Conservation (phyloP, 2,888 invertebrate species). For the Nomada flava region DNA sequence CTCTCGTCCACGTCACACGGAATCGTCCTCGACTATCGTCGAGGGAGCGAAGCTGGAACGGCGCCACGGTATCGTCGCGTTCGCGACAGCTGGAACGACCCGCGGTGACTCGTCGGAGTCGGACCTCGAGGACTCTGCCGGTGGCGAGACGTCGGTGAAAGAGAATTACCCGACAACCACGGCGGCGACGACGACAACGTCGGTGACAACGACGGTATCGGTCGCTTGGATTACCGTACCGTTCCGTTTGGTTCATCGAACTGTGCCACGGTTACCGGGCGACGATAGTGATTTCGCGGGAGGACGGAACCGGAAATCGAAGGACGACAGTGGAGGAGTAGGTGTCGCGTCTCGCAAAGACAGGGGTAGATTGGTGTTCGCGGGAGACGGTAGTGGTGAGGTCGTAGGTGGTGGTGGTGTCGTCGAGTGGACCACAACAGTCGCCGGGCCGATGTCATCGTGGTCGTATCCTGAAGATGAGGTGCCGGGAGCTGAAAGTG, state of each 20-base stretch:
- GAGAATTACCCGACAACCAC: conserved; percentile 40
- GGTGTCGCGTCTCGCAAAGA: conserved; percentile 48
- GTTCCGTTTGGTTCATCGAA: conserved; percentile 35
- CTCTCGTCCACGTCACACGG: conserved; percentile 30
- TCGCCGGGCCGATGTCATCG: conserved; percentile 82
- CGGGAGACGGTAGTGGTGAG: conserved; percentile 64
- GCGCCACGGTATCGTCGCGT: conserved; percentile 16
- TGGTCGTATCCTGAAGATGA: conserved; percentile 77
- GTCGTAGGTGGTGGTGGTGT: conserved; percentile 68
- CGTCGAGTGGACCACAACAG: conserved; percentile 77
- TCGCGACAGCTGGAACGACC: conserved; percentile 12
- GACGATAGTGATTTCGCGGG: conserved; percentile 14
- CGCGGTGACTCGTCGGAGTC: conserved; percentile 15
- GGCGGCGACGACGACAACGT: conserved; percentile 34
- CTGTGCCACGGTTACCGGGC: conserved; percentile 38
- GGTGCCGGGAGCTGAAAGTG: conserved; percentile 78
- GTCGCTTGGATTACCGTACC: conserved; percentile 39
- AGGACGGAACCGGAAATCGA: conserved; percentile 23
- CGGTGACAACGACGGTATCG: conserved; percentile 50
- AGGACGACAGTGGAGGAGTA: conserved; percentile 34
- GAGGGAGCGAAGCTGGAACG: conserved; percentile 11
- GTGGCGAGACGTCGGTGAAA: not conserved
- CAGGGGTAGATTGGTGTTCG: conserved; percentile 52
- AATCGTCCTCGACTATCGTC: conserved; percentile 24
- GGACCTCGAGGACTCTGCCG: conserved; percentile 23